Evolutionary conservation across 2,888 invertebrate species (phyloP), one percentile per base, ranked within the genome.

Genomic region (Augiades crinisus): DNA sequence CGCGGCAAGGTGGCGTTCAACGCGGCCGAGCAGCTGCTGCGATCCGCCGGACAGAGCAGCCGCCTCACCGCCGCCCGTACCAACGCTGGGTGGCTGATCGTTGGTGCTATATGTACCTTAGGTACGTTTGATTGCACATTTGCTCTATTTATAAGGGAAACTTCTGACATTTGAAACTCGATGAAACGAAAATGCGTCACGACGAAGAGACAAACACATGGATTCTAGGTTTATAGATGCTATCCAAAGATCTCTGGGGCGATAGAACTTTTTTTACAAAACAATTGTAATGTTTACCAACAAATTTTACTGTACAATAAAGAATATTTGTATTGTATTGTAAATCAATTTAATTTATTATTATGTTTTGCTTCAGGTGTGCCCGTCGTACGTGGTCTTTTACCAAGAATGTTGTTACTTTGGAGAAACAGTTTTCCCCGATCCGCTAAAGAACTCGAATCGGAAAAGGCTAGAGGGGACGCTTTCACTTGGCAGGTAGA

Each of bases 361-460:
- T 19, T 19, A 5, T 3, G 31, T 24, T 27, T 50, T 31, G 22
- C 40, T 54, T 50, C 41, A 95, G 96, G 98, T 37, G 94, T 97
- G 1, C 94, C 98, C 0, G 98, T 98, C 1, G 98, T 99, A 0
- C 94, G 96, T 64, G 97, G 97, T 0, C 90, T 99, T 40, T 83
- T 99, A 44, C 98, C 98, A 0, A 91, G 99, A 54, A 97, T 99
- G 96, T 78, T 99, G 62, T 85, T 99, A 8, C 85, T 99, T 2
- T 99, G 99, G 99, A 93, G 98, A 62, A 99, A 99, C 79, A 98
- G 98, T 17, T 99, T 99, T 81, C 99, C 99, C 0, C 92, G 99
- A 41, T 98, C 98, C 0, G 94, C 94, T 30, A 99, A 99, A 73
- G 99, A 99, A 80, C 90, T 99, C 10, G 99, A 99, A 75, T 97